Percentiles rank a stretch among this genome's conserved stretches.
These are phyloP conservation scores for Oreochromis grahami DNA, from an alignment of 2,797 vertebrate genomes.

Conservation along the genomic window DNA sequence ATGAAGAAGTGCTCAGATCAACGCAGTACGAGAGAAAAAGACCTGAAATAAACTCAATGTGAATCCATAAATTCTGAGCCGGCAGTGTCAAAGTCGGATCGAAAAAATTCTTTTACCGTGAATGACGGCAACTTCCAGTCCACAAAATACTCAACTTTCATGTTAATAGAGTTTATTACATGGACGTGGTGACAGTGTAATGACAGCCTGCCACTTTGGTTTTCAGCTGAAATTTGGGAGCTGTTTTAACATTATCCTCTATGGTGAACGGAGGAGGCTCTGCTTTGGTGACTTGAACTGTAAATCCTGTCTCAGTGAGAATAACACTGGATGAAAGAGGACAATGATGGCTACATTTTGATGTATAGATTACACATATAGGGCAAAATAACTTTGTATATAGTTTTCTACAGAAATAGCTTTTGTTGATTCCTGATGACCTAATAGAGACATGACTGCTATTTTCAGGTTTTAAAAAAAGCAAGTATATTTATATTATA, in stretches of 20 bases:
- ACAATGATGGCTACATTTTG: background rate
- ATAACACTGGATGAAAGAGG: background rate
- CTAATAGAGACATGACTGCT: background rate
- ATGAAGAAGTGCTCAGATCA: background rate
- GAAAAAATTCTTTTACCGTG: background rate
- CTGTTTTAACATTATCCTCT: background rate
- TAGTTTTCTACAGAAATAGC: rapidly evolving
- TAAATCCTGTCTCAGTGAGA: rapidly evolving
- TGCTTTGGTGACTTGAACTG: background rate
- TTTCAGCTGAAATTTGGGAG: background rate
- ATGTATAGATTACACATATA: background rate
- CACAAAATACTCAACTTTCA: background rate
- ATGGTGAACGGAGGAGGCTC: rapidly evolving
- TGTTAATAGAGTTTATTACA: background rate
- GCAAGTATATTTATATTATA: background rate
- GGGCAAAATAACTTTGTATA: background rate
- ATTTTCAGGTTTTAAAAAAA: background rate
- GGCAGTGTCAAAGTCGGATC: background rate
- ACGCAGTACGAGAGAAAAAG: background rate
- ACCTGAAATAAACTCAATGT: background rate
- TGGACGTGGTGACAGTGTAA: background rate
- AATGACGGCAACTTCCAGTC: background rate
- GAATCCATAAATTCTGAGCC: rapidly evolving
- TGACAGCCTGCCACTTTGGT: background rate
- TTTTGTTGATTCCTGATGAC: background rate